A percentile compares a stretch with the other conserved stretches of the same genome.
Evolutionary conservation across 2,888 invertebrate genomes (phyloP).

Genomic region (Callyntrura guangdongensis): DNA sequence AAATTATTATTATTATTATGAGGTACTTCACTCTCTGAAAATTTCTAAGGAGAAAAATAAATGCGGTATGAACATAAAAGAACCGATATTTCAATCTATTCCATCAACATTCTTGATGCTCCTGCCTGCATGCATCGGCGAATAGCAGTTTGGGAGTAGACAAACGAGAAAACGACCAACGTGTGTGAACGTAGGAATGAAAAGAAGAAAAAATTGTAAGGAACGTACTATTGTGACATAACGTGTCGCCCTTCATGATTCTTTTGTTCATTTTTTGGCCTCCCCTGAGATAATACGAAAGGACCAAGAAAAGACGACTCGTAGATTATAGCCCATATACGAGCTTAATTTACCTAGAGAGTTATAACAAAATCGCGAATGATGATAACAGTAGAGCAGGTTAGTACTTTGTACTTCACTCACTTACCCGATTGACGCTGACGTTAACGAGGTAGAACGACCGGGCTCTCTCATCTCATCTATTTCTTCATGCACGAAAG

Average conservation of each 20-base stretch:
- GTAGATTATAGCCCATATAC: neutral
- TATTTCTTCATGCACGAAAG: constrained; percentile 48
- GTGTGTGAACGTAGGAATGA: neutral
- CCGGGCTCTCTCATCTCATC: constrained; percentile 71
- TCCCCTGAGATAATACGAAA: neutral
- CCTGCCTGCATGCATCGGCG: neutral
- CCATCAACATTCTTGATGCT: neutral
- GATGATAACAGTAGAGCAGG: constrained; percentile 18
- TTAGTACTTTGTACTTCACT: constrained; percentile 54
- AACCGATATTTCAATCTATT: neutral
- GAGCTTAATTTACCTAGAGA: constrained; percentile 61
- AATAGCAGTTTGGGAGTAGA: neutral
- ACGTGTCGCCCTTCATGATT: constrained; percentile 4
- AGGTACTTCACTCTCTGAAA: neutral
- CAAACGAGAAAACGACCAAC: neutral
- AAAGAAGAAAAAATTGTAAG: too few species aligned
- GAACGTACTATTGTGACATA: neutral
- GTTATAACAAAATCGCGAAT: neutral
- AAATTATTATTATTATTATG: neutral
- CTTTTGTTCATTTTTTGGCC: neutral
- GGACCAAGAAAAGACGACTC: neutral
- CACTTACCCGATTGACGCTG: constrained; percentile 78
- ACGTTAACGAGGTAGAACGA: constrained; percentile 80
- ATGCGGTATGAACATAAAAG: neutral
- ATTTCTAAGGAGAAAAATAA: constrained; percentile 2